A percentile compares a stretch with the other conserved stretches of the same genome.
Conservation (phyloP, 2,888 invertebrate species). For the Lysandra coridon region DNA sequence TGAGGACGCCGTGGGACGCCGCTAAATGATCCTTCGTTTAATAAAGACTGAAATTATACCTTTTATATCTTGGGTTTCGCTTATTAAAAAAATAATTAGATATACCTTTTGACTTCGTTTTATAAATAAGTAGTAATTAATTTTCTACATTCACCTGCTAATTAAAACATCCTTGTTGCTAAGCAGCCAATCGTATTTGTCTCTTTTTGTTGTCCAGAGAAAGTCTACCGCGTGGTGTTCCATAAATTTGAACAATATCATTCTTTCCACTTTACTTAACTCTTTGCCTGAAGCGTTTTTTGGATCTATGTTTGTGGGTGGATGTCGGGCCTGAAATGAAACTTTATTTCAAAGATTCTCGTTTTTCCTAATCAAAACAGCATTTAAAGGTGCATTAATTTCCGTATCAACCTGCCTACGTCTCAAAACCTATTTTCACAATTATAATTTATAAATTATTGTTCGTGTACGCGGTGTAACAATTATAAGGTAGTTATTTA, state of each 20-base stretch:
- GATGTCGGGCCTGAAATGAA: conserved; percentile 61
- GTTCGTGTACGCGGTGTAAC: too few species aligned
- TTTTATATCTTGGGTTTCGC: not conserved
- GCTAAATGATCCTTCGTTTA: not conserved
- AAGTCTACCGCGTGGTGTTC: conserved; percentile 91
- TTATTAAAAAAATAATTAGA: not conserved
- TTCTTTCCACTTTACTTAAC: conserved; percentile 83
- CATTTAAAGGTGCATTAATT: too few species aligned
- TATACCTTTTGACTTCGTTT: not conserved
- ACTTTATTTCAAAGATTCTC: too few species aligned
- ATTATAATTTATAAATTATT: too few species aligned
- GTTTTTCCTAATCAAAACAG: too few species aligned
- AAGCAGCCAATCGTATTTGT: conserved; percentile 87
- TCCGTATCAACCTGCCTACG: too few species aligned
- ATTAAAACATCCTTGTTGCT: conserved; percentile 76
- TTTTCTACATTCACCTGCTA: conserved; percentile 63
- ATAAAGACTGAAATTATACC: not conserved
- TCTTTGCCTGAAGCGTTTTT: conserved; percentile 70
- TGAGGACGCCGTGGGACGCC: not conserved
- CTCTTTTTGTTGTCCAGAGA: conserved; percentile 93
- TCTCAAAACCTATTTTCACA: too few species aligned
- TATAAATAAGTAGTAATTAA: not conserved
- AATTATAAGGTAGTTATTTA: not conserved
- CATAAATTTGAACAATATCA: conserved; percentile 87
- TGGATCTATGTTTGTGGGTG: conserved; percentile 61